Base-by-base conservation (phyloP, 2,888 invertebrate species). In the Eilema sororculum region DNA sequence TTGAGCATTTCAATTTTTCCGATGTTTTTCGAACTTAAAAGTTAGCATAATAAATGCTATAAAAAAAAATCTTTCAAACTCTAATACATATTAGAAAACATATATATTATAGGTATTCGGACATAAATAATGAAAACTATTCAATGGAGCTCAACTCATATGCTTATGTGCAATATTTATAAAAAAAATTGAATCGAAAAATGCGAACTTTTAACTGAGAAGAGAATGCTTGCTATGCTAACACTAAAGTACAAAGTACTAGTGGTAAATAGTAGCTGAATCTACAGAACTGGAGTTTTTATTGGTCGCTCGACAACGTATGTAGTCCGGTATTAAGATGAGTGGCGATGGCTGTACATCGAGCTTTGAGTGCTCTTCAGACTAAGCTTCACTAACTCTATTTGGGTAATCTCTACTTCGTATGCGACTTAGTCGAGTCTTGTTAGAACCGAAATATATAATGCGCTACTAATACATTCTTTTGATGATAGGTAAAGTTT, bases 311-410 rank as follows among this genome's bases (percentile, higher is more conserved):
- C 65, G 72, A 63, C 72, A 71, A 72, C 13, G 68, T 70, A 69
- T 68, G 70, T 66, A 59, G 25, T 60, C 58, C 20, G 30, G 67
- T 30, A 73, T 71, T 76, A 76, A 78, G 58, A 61, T 65, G 56
- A 41, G 12, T 16, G 28, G 25, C 16, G 57, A 57, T 33, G 66
- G 33, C 3, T 30, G 37, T 28, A 61, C 46, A 65, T 61, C 67
- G 65, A 71, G 75, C 57, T 67, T 65, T 69, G 74, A 78, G 83
- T 84, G 84, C 81, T 83, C 76, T 74, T 68, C 72, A 79, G 71
- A 79, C 82, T 91, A 90, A 91, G 88, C 89, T 88, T 82, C 75
- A 90, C 87, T 89, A 87, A 90, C 87, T 89, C 88, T 89, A 87
- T 87, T 86, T 84, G 79, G 68, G 84, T 91, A 91, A 91, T 90